Evolutionary conservation across 2,113 vertebrate genomes (phyloP).

Genomic region (Gracilinanus agilis): DNA sequence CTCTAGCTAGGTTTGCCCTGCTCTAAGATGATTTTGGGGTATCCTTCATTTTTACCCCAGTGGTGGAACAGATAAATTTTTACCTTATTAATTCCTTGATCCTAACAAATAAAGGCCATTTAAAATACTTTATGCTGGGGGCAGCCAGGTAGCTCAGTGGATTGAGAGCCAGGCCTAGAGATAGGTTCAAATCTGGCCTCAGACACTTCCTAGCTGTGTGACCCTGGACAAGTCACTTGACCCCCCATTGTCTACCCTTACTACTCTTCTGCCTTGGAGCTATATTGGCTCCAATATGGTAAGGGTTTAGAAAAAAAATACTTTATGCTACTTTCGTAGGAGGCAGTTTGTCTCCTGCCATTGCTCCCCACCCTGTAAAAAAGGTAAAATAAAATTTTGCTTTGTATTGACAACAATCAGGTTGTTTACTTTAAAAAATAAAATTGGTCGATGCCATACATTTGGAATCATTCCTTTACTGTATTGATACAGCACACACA

Average conservation of each 20-base stretch:
- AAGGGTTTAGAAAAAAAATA: too few species aligned
- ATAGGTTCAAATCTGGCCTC: too few species aligned
- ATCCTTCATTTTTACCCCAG: background rate
- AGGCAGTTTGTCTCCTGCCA: background rate
- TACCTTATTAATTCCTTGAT: fast-evolving
- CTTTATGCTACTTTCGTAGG: background rate
- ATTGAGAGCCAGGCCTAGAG: too few species aligned
- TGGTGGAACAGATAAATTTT: background rate
- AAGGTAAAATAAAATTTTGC: background rate
- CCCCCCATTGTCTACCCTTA: too few species aligned
- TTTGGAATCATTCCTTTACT: background rate
- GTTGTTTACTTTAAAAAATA: background rate
- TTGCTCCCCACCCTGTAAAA: background rate
- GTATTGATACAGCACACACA: background rate
- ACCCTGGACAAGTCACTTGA: too few species aligned
- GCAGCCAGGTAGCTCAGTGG: too few species aligned
- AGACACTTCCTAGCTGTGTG: too few species aligned
- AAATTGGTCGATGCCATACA: background rate
- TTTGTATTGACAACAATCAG: background rate
- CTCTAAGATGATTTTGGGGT: background rate
- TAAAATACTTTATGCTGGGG: background rate
- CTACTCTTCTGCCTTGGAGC: too few species aligned
- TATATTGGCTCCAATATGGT: too few species aligned
- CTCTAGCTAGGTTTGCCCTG: background rate
- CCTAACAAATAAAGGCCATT: background rate